Base-by-base conservation (phyloP, 1,140 invertebrate genomes). In the Eriosoma lanigerum region DNA sequence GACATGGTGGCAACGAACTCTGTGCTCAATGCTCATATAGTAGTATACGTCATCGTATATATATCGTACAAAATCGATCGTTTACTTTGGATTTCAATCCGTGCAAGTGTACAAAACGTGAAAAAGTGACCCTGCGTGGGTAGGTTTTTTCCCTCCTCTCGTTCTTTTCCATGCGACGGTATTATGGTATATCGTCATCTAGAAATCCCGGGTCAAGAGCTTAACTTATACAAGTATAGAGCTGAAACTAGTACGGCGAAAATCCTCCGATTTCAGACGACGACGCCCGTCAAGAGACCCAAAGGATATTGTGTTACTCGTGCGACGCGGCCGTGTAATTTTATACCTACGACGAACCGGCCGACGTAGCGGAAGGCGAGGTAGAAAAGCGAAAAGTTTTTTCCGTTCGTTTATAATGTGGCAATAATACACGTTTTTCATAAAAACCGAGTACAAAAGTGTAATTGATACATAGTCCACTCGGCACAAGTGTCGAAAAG, bases 231-330 rank as follows among this genome's bases (percentile, higher is more conserved):
- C 17, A 29, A 12, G 15, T 24, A 19, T 15, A 66, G 46, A 15
- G 44, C 32, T 12, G 54, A 8, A 8, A 29, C 62, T 6, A 4
- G 8, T 38, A n/a, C 24, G 70, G 70, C 50, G 29, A 58, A 78
- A 48, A 78, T 78, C 75, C 75, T 78, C 75, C 75, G 52, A 78
- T 78, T 78, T 78, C 75, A 58, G 75, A 78, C 60, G 75, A 56
- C 75, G 75, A 78, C 60, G 75, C 75, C 75, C 46, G 75, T 78
- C 75, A 78, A 78, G 75, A 78, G 75, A 78, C 75, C 75, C 54
- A 46, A 54, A 76, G 24, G 75, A 58, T 58, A 78, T 78, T 78
- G 75, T 78, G 54, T 78, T 78, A 78, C 75, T 60, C 52, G 75
- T 5, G 32, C 19, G 26, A n/a, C 29, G 5, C 6, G 12, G 0